Base-by-base conservation (phyloP, 2,888 invertebrate species). In the Geotrupes spiniger region DNA sequence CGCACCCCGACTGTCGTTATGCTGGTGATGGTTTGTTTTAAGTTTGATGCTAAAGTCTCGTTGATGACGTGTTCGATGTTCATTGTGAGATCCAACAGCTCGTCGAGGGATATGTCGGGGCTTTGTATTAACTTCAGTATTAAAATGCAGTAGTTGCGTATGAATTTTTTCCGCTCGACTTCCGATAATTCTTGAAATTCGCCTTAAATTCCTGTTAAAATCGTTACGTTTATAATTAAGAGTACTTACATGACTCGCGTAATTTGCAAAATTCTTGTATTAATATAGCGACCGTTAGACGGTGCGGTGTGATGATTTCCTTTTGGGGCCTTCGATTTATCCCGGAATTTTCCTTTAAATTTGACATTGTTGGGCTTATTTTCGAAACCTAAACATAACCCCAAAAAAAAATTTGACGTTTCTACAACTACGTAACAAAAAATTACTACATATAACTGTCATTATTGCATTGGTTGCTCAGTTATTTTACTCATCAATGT, bases 121-220 rank as follows among this genome's bases (percentile, higher is more conserved):
- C 85, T 85, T 81, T 89, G 89, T 56, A 92, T 84, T 16, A 92
- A 73, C 70, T 89, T 88, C 10, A 92, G 74, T 21, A 89, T 79
- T 4, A 88, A 77, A 70, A 90, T 83, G 72, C 90, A 89, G 69
- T 92, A 90, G 65, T 88, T 85, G 59, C 88, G 83, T 12, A 56
- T 48, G 8, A 48, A 43, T 15, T 36, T 49, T 26, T 54, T 49
- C 10, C 25, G 41, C 40, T 41, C 38, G 21, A 45, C 25, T n/a
- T 76, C 78, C 53, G 78, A 75, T 42, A 68, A 55, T 40, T 65
- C 47, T 39, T 60, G 61, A 48, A 66, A 75, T 62, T 76, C 78
- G 40, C 76, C 82, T 82, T 65, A 48, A 78, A 78, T 37, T 49
- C 39, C 51, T 29, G 27, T 41, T 44, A 28, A 16, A 39, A 48